Base-by-base conservation (phyloP, 1,140 invertebrate species). In the Polypedilum pembai region DNA sequence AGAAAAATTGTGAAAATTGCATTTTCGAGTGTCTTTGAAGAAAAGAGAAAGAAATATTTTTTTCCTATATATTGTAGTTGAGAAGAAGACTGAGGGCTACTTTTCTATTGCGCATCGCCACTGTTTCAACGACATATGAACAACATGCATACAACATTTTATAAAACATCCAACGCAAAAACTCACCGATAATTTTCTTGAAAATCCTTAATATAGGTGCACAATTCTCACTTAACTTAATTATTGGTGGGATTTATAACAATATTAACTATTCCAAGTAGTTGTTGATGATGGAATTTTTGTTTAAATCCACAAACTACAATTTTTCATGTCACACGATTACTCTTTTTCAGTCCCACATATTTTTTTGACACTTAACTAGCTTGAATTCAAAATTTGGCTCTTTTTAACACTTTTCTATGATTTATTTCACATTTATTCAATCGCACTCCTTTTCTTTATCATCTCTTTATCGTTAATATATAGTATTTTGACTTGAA, bases 191-290 rank as follows among this genome's bases (percentile, higher is more conserved):
- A 56, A 56, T 56, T 33, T 56, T 56, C 8, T 12, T 56, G 8
- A 56, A n/a, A 56, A 56, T 56, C 45, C 45, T 56, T 56, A 56
- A n/a, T 56, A 12, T 56, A n/a, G 45, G 45, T n/a, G 12, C 45
- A 56, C 45, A 56, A 56, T n/a, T 56, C 12, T 56, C 45, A 56
- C 45, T 56, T 56, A 56, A 56, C 45, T 56, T 56, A 56, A n/a
- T n/a, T 56, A 56, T 56, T 56, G 45, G 45, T 56, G 45, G 45
- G 45, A 56, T 56, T 56, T 56, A 56, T 56, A 56, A 56, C 3
- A 56, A 56, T n/a, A 56, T 56, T 56, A 56, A n/a, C n/a, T 56
- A 56, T 56, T 56, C 45, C 45, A 56, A 56, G n/a, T n/a, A n/a
- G 45, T 56, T 56, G 45, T 56, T 56, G n/a, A 56, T 56, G 45